These are phyloP conservation scores for Rhynchopsitta pachyrhyncha DNA, from an alignment of 2,113 vertebrate genomes.

Conservation along the genomic window DNA sequence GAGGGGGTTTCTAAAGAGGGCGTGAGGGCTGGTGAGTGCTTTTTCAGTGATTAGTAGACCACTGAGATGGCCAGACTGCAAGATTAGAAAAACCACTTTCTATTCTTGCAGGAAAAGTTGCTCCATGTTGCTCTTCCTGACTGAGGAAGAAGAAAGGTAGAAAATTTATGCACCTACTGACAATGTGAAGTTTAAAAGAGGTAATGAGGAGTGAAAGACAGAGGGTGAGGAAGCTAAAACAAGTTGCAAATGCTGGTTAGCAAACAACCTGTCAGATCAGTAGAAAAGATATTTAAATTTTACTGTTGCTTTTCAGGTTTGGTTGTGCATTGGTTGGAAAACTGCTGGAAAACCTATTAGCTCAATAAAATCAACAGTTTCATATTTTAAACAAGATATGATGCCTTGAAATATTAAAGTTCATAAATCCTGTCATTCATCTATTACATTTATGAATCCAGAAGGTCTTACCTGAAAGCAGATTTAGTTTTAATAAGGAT, in stretches of 20 bases:
- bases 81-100: not conserved
- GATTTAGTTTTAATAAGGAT: not conserved
- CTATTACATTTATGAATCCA: not conserved
- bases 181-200: not conserved
- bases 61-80: not conserved
- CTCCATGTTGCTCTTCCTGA: not conserved
- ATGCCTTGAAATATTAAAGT: not conserved
- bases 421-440: not conserved
- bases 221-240: not conserved
- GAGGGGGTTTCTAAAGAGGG: not conserved
- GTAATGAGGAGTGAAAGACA: not conserved
- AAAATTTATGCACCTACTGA: not conserved
- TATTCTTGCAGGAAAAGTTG: not conserved
- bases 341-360: not conserved
- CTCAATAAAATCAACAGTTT: not conserved
- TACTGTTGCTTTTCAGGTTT: not conserved
- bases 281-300: not conserved
- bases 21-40: rapidly evolving
- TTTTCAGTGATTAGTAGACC: not conserved
- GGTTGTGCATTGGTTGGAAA: not conserved
- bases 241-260: not conserved
- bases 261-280: not conserved
- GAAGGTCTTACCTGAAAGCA: not conserved
- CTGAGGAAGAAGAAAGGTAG: not conserved
- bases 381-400: not conserved